These are phyloP conservation scores for Cantharis rustica DNA, from an alignment of 2,888 invertebrate genomes.

Conservation along the genomic window DNA sequence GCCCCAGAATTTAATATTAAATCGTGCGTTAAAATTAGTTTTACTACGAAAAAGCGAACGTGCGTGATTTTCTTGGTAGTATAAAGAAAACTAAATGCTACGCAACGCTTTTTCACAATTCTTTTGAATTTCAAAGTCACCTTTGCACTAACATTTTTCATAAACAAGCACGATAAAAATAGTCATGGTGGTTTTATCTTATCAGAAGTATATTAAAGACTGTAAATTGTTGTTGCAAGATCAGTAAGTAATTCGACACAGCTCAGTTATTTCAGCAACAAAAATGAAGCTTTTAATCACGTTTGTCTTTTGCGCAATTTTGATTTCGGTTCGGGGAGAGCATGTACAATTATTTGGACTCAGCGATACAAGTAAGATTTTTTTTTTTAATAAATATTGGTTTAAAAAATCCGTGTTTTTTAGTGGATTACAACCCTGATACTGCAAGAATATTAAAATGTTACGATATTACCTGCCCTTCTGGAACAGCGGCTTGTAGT, in stretches of 20 bases:
- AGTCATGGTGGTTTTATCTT: background rate
- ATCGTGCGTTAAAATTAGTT: too few species aligned
- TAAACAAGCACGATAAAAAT: background rate
- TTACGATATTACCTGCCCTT: conserved; percentile 29
- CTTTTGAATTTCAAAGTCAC: background rate
- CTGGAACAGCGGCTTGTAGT: conserved; percentile 30
- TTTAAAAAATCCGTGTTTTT: background rate
- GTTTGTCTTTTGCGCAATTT: background rate
- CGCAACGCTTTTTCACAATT: too few species aligned
- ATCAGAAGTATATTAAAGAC: background rate
- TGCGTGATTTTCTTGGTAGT: too few species aligned
- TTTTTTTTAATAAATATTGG: background rate
- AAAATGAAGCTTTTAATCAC: background rate
- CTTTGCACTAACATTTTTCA: background rate
- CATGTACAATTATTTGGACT: background rate
- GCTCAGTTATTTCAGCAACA: background rate
- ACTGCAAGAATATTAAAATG: conserved; percentile 15
- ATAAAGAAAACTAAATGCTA: too few species aligned
- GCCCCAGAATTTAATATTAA: too few species aligned
- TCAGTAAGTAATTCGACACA: background rate
- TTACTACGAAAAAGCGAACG: too few species aligned
- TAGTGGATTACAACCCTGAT: background rate
- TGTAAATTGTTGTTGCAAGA: background rate
- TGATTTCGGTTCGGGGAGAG: background rate
- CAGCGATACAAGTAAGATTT: background rate